phyloP scores from a whole-genome alignment of 2,888 invertebrate species.

The Neoascia interrupta region DNA sequence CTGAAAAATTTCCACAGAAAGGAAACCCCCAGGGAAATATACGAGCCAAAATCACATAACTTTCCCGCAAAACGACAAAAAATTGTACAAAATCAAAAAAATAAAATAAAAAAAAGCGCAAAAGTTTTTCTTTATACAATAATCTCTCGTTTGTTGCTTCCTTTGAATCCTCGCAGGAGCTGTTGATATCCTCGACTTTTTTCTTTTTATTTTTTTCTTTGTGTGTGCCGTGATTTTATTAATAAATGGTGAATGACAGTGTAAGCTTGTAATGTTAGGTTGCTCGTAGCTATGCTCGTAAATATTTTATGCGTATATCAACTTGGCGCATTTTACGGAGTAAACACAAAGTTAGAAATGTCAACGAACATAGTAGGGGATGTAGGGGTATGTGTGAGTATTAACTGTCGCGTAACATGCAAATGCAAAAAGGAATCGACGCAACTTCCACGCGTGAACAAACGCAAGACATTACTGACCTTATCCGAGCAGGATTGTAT shows the following conservation, averaged over 20 bases:
- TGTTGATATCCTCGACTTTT: slow-evolving; percentile 16
- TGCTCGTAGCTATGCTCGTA: slow-evolving; percentile 15
- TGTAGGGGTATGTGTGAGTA: too few relatives aligned
- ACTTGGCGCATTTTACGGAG: slow-evolving; percentile 8
- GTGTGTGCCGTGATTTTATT: slow-evolving; percentile 18
- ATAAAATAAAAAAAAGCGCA: background rate
- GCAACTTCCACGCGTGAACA: slow-evolving; percentile 1
- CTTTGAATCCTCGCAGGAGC: slow-evolving; percentile 15
- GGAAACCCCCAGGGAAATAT: slow-evolving; percentile 12
- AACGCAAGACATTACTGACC: slow-evolving; percentile 30
- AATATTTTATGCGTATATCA: slow-evolving; percentile 18
- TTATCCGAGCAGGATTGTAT: slow-evolving; percentile 1
- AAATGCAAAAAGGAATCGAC: background rate
- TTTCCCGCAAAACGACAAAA: too few relatives aligned
- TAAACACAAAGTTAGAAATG: slow-evolving; percentile 3
- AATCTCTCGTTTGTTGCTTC: background rate
- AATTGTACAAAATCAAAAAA: too few relatives aligned
- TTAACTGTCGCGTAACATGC: too few relatives aligned
- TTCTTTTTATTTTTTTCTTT: background rate
- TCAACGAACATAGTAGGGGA: too few relatives aligned
- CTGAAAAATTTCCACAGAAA: slow-evolving; percentile 22
- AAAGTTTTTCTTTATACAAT: background rate
- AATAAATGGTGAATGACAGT: slow-evolving; percentile 25
- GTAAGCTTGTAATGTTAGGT: too few relatives aligned
- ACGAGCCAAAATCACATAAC: slow-evolving; percentile 28